Percentiles rank a stretch among this genome's conserved stretches.
These are phyloP conservation scores for Grammomys surdaster DNA, from an alignment of 2,113 vertebrate genomes.

Conservation along the genomic window DNA sequence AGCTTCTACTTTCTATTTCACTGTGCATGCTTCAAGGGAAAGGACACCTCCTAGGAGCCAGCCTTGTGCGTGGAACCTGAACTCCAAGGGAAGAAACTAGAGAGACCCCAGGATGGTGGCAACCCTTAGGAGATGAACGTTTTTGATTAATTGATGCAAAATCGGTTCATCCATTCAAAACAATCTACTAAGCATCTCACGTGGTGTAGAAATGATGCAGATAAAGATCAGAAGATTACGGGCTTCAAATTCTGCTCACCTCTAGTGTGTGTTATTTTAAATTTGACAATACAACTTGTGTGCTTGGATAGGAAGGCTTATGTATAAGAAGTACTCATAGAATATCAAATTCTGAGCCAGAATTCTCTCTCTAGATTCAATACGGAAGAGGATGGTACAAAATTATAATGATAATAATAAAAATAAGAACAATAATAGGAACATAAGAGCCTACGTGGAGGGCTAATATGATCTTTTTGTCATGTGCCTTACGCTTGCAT, in stretches of 20 bases:
- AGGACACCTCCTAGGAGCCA: not conserved
- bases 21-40: not conserved
- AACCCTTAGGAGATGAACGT: not conserved
- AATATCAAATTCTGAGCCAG: conserved; percentile 15
- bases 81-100: not conserved
- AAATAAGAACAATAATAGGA: not conserved
- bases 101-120: not conserved
- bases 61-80: not conserved
- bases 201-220: not conserved
- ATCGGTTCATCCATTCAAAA: not conserved
- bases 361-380: not conserved
- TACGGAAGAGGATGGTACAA: not conserved
- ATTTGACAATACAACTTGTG: conserved; percentile 10
- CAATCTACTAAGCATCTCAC: not conserved
- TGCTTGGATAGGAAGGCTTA: not conserved
- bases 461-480: conserved; percentile 25
- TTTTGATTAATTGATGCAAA: not conserved
- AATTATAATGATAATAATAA: not conserved
- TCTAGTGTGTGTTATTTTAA: not conserved
- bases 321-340: not conserved
- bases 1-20: not conserved
- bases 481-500: not conserved
- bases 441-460: not conserved
- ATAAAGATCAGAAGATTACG: not conserved
- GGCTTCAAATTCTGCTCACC: conserved; percentile 19